These are phyloP conservation scores for Pterostichus niger DNA, from an alignment of 2,888 invertebrate genomes.

Conservation along the genomic window DNA sequence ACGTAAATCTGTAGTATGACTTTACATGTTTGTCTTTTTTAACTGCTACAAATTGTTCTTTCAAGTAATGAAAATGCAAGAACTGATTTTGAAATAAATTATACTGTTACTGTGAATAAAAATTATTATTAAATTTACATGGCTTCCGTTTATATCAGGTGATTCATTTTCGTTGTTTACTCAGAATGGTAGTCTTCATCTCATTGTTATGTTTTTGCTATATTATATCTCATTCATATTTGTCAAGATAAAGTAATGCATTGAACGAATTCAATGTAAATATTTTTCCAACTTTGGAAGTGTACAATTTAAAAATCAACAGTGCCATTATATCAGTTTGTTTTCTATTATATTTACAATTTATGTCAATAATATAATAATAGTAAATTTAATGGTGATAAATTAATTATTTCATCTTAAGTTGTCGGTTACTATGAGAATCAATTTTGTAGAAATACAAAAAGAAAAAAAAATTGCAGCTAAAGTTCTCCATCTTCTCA, in stretches of 20 bases:
- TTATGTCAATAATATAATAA: background rate
- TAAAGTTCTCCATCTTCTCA: conserved; percentile 55
- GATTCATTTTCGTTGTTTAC: conserved; percentile 66
- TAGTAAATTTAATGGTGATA: background rate
- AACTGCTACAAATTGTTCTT: background rate
- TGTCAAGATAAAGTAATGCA: background rate
- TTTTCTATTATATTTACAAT: conserved; percentile 23
- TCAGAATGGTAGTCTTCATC: conserved; percentile 28
- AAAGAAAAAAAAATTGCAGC: conserved; percentile 46
- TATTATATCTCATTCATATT: too few species aligned
- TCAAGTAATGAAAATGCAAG: conserved; percentile 8
- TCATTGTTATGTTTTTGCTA: background rate
- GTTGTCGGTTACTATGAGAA: conserved; percentile 37
- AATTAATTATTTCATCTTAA: conserved; percentile 40
- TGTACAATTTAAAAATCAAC: background rate
- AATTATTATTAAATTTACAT: conserved; percentile 62
- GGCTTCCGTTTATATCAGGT: conserved; percentile 66
- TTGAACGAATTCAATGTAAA: background rate
- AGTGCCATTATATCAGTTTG: background rate
- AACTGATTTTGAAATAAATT: conserved; percentile 10
- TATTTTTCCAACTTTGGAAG: background rate
- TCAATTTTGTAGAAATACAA: conserved; percentile 34
- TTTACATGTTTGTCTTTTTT: conserved; percentile 40
- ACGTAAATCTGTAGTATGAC: conserved; percentile 39
- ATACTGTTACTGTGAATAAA: conserved; percentile 23